Evolutionary conservation across 2,113 vertebrate species (phyloP), one percentile per base, ranked within the genome.

Genomic region (Anas platyrhynchos): DNA sequence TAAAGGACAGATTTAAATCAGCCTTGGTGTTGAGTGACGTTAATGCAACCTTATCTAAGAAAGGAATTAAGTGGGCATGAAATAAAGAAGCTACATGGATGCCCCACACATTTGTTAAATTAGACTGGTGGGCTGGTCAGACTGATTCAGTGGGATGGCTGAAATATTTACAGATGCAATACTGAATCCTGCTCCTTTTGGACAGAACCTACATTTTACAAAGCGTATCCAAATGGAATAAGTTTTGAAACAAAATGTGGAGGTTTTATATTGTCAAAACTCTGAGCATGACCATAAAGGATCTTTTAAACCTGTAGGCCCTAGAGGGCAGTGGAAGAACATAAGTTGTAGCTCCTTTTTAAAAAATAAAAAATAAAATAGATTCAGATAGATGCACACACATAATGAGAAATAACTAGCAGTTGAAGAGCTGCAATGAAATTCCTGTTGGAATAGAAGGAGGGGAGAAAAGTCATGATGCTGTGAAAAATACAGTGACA

Each of bases 141-240:
- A 73, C 0, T 38, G 16, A 32, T 62, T 48, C 7, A 55, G 7
- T 6, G 17, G 8, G 8, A 48, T 2, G 1, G 38, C 4, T 4
- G 5, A 67, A 71, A 71, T 32, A 84, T 11, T 54, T 16, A 61
- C 4, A 11, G 32, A n/a, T 6, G 6, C 21, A 11, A 76, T 34
- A 79, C 22, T 3, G 7, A n/a, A 61, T 26, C 68, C 10, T 50
- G 25, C 48, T 76, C 8, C 22, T 86, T 78, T 55, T 3, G 7
- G n/a, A 65, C 6, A 59, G 61, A 38, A 3, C 2, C 36, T 63
- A n/a, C 8, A 79, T 76, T 74, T 79, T n/a, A 88, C 16, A 54
- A 6, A 27, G 11, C 41, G 13, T 23, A 10, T 36, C 17, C 48
- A 48, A 48, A 68, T 52, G 16, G 44, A 48, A 62, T n/a, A 32